Base-by-base conservation (phyloP, 1,140 invertebrate genomes). In the Drosophila orena region DNA sequence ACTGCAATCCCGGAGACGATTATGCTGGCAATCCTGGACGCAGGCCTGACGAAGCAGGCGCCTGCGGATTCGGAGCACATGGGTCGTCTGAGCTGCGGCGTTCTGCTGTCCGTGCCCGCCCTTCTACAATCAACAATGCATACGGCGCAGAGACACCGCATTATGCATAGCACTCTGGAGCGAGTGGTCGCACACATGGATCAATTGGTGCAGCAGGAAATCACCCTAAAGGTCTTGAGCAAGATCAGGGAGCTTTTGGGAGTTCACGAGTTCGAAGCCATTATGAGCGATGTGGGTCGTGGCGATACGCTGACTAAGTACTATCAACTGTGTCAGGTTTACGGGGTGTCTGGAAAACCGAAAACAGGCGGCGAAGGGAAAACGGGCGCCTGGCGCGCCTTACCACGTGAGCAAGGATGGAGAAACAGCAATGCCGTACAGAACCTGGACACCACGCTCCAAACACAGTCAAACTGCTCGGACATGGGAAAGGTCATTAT, bases 191-290 rank as follows among this genome's bases (percentile, higher is more conserved):
- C 94, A 95, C 95, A 95, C 81, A 91, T 96, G 61, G 79, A 79
- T 2, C 95, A 96, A 72, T 93, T 94, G 0, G 91, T 94, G 0
- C 95, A 95, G 75, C 95, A 95, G 90, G 95, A 96, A 85, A 94
- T 95, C 2, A 94, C 95, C 0, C 77, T 96, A 0, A 93, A 95
- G 49, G 95, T 96, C 1, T 81, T 96, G 11, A 91, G 94, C 11
- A 95, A 95, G 92, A 94, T 96, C 30, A 93, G 94, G 14, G 94
- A 96, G 42, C 91, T 94, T 0, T 93, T 96, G 20, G 96, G 96
- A 1, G 84, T 91, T 2, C 90, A 93, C n/a, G 94, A 95, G 58
- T 96, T 96, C 77, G 93, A 95, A 72, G 92, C 93, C 14, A 90
- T 90, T 78, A 93, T 74, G 83, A 94, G 50, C 8, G 30, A 65